Evolutionary conservation across 2,113 vertebrate genomes (phyloP), one percentile per base, ranked within the genome.

Genomic region (Anseranas semipalmata): DNA sequence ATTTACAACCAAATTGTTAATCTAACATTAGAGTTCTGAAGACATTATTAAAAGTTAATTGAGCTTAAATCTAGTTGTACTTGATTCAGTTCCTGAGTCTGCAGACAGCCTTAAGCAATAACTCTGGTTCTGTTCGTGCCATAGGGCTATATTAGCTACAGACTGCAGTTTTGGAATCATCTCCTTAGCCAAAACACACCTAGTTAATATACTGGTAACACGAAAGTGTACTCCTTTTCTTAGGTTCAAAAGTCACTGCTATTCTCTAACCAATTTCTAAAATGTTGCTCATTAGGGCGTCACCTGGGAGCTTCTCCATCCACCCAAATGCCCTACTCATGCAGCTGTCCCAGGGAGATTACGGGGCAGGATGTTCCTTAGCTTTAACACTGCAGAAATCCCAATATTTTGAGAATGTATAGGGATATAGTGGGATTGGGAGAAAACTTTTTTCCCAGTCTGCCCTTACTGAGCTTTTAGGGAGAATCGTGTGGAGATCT

Each of bases 1-100:
- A 55, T 90, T 86, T 96, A 22, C 37, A 86, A 74, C 25, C n/a
- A 67, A 94, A 80, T 91, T 90, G 37, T 41, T 58, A 70, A 53
- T 37, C 63, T 71, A 76, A 62, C 14, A 43, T 88, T 85, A 74
- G 13, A 27, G n/a, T 95, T 91, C 90, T 76, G 50, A 90, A 91
- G 41, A 28, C 55, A 5, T 41, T 48, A 76, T 74, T 43, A 35
- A 74, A 80, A 71, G 28, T 77, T 72, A 78, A 77, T 92, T 50
- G 52, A 85, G 8, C 35, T 59, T 76, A 63, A 81, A 19, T 65
- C 45, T 68, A 60, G 6, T 59, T 63, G 73, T 53, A 8, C 18
- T 63, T 56, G 76, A 46, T 81, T 88, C 11, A 88, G 19, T 16
- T 74, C 25, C 73, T 52, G 75, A 92, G 37, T 78, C 50, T 88